Base-by-base conservation (phyloP, 1,140 invertebrate species). In the Drosophila repletoides region DNA sequence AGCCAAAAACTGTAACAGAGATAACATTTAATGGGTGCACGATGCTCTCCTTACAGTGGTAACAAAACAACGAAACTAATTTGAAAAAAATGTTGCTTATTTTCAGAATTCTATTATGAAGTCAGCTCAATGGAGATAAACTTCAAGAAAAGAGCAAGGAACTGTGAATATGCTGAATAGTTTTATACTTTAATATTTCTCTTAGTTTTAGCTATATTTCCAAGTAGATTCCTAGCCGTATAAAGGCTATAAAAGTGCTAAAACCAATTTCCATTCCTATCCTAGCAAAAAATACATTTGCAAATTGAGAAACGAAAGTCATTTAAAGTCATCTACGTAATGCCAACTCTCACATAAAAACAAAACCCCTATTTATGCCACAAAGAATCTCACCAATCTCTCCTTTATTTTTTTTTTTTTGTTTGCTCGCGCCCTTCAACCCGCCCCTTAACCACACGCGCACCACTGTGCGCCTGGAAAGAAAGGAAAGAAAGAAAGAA, bases 21-120 rank as follows among this genome's bases (percentile, higher is more conserved):
- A 80, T 60, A 72, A 66, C 36, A 74, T 17, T 59, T 68, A 63
- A 68, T 68, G 58, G 17, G 4, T 53, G 21, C 38, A 68, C 41
- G 40, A 15, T 49, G 26, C 24, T 12, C 21, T 41, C n/a, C 17
- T 31, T 22, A 59, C 45, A 51, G 34, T 60, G 56, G 24, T 14
- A 6, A 48, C 29, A 33, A 33, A 3, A 7, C 19, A 45, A 12
- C 3, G 7, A 31, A 64, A 45, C 29, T 7, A 49, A 22, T 14
- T n/a, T 15, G 7, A 38, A 48, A 28, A 21, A n/a, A 40, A 14
- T 22, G 12, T 28, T n/a, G n/a, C n/a, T n/a, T n/a, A n/a, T n/a
- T n/a, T n/a, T n/a, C n/a, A n/a, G n/a, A n/a, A n/a, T n/a, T n/a
- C n/a, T n/a, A n/a, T n/a, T n/a, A n/a, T n/a, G n/a, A n/a, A n/a